These are phyloP conservation scores for Hydrotaea diabolus DNA, from an alignment of 2,888 invertebrate species.

Conservation along the genomic window DNA sequence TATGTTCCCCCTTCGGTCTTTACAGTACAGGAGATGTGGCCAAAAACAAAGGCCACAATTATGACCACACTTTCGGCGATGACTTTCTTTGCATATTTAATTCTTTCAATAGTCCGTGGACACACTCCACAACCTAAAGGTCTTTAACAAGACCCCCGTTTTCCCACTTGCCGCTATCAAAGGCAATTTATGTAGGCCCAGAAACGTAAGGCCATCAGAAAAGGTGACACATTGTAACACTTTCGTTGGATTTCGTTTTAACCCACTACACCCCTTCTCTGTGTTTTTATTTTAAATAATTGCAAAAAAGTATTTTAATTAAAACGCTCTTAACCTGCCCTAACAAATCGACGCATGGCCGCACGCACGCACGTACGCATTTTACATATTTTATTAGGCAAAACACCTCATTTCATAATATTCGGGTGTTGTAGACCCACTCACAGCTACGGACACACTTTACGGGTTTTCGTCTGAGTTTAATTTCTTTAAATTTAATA, in stretches of 20 bases:
- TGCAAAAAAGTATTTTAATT: conserved; percentile 20
- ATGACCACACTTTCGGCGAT: not conserved
- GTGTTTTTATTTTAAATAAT: not conserved
- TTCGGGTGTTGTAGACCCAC: not conserved
- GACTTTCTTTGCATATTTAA: conserved; percentile 62
- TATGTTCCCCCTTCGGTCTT: no score
- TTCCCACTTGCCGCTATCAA: not conserved
- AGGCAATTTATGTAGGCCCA: not conserved
- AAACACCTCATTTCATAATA: conserved; percentile 27
- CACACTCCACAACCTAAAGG: conserved; percentile 33
- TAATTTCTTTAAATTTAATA: not conserved
- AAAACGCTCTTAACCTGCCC: conserved; percentile 15
- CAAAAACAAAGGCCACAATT: conserved; percentile 2
- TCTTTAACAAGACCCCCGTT: conserved; percentile 43
- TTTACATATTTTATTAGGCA: conserved; percentile 6
- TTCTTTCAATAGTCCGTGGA: not conserved
- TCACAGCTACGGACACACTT: not conserved
- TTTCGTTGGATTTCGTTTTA: conserved; percentile 24
- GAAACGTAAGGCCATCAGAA: conserved; percentile 35
- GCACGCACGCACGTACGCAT: not conserved
- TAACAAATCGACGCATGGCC: not conserved
- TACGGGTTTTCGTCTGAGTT: not conserved
- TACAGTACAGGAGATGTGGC: not conserved
- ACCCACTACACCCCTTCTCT: not conserved
- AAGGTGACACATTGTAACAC: conserved; percentile 31